Evolutionary conservation across 2,797 vertebrate genomes (phyloP), one percentile per base, ranked within the genome.

Genomic region (Salmo trutta): DNA sequence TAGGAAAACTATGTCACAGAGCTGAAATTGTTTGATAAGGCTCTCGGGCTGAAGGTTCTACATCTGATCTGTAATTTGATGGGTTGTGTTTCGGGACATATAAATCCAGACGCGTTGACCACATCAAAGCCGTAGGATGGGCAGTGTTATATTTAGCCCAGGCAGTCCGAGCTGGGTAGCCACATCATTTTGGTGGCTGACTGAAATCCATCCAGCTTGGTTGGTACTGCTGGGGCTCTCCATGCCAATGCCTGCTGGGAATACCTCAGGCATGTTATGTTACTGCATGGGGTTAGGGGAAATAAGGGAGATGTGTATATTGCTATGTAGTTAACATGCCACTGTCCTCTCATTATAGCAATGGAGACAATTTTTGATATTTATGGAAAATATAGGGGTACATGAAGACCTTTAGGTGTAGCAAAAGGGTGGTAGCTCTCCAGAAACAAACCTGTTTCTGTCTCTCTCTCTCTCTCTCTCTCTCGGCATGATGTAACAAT

Each of bases 21-120:
- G 90, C 83, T 69, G 79, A 83, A 90, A 89, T 88, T 85, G 88
- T 92, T 89, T 91, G 92, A 92, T 91, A 88, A 91, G 84, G 84
- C 78, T 88, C 85, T 85, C 77, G 7, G 21, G 82, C 78, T 74
- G 65, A 75, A 64, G 84, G 68, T 82, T 87, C 16, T 88, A 88
- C 88, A 87, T 92, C 91, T 91, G 89, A 87, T 92, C 91, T 91
- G 89, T 92, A 91, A 93, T 91, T 92, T 92, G 86, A 91, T 86
- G 88, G 88, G 78, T 90, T 89, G 88, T 85, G 88, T 87, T 83
- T 81, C 84, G 90, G 89, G 90, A 85, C 15, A 68, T 79, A 79
- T 88, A 84, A 82, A 93, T 92, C 83, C 85, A 88, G 86, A 82
- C 76, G 73, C 41, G 41, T 82, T 79, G 85, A 84, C 93, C 91